Evolutionary conservation across 2,888 invertebrate species (phyloP).

Genomic region (Epinotia ramella): DNA sequence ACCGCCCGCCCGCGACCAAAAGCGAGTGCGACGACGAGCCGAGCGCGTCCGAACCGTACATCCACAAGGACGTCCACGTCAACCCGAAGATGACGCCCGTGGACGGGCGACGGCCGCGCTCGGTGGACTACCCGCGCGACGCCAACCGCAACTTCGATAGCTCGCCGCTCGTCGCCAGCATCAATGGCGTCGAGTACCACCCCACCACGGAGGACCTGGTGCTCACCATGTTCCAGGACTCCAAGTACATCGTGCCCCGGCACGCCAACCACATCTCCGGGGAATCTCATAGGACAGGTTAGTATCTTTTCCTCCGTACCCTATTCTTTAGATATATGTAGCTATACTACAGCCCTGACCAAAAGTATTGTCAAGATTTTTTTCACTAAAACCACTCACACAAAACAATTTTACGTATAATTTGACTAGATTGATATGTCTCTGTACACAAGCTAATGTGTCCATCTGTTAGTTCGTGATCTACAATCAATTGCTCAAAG

Average conservation of each 20-base stretch:
- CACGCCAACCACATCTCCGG: slow-evolving; percentile 66
- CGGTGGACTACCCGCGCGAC: slow-evolving; percentile 74
- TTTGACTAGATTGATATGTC: too few relatives aligned
- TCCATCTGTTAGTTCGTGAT: too few relatives aligned
- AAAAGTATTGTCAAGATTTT: too few relatives aligned
- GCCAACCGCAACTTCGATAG: slow-evolving; percentile 73
- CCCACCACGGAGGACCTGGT: slow-evolving; percentile 80
- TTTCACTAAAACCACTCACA: too few relatives aligned
- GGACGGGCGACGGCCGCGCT: slow-evolving; percentile 73
- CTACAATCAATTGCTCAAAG: too few relatives aligned
- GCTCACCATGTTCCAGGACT: slow-evolving; percentile 81
- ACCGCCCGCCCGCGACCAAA: slow-evolving; percentile 51
- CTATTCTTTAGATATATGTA: too few relatives aligned
- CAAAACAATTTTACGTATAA: too few relatives aligned
- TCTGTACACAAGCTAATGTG: too few relatives aligned
- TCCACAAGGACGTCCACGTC: slow-evolving; percentile 82
- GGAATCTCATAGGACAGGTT: slow-evolving; percentile 78
- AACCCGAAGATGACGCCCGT: slow-evolving; percentile 84
- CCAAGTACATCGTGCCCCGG: slow-evolving; percentile 76
- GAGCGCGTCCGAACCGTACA: slow-evolving; percentile 68
- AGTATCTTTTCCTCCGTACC: slow-evolving; percentile 48
- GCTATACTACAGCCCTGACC: too few relatives aligned
- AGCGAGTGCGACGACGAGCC: slow-evolving; percentile 70
- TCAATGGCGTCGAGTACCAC: slow-evolving; percentile 79
- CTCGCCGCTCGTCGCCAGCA: slow-evolving; percentile 78